Conservation (phyloP, 1,140 invertebrate species). For the Coenobita brevimanus region DNA sequence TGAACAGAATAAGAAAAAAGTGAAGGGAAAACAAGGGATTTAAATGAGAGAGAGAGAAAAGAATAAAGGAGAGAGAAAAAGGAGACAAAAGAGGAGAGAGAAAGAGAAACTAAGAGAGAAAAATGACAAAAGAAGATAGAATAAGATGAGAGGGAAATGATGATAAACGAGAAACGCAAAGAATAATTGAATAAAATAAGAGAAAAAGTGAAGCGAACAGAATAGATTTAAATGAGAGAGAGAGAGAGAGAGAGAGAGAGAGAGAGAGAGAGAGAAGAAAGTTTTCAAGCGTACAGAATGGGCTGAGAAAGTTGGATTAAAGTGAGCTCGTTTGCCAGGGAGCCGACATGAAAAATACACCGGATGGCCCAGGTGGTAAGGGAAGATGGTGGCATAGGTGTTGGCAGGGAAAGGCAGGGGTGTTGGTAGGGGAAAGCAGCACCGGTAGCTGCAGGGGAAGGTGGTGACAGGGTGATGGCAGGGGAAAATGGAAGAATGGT, state of each 20-base stretch:
- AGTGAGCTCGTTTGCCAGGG: not conserved
- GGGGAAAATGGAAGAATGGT: not conserved
- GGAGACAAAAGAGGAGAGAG: not conserved
- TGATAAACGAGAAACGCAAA: not conserved
- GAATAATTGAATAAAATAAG: too few relatives aligned
- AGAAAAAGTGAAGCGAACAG: not conserved
- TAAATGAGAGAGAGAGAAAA: not conserved
- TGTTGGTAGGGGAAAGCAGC: not conserved
- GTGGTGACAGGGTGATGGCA: too few relatives aligned
- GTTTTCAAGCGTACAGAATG: not conserved
- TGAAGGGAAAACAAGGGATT: not conserved
- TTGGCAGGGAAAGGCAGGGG: not conserved
- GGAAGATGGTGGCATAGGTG: not conserved
- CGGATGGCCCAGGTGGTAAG: not conserved
- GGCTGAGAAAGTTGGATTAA: not conserved
- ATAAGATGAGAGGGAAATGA: not conserved
- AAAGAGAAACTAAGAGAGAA: not conserved
- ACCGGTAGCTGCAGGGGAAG: too few relatives aligned
- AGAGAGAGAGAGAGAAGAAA: slow-evolving; percentile 1
- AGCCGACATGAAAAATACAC: not conserved
- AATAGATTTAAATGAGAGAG: not conserved
- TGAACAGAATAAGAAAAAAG: not conserved
- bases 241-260: slow-evolving; percentile 1
- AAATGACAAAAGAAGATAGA: too few relatives aligned
- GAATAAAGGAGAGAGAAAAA: not conserved